Conservation (phyloP, 2,113 vertebrate species). For the Motacilla tschutschensis region DNA sequence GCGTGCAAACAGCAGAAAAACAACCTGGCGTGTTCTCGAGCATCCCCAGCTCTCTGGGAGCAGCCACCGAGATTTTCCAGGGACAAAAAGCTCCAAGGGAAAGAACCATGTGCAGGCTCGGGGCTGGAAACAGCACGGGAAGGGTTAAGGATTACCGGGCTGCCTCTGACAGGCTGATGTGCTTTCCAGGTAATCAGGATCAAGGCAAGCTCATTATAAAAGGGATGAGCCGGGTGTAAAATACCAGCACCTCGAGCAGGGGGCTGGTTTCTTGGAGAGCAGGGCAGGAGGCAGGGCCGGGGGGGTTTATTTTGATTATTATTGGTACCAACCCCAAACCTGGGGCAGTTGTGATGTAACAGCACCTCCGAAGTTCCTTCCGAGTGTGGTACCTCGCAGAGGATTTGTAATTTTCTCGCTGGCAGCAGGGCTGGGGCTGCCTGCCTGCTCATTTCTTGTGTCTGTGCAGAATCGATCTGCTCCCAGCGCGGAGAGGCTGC, state of each 20-base stretch:
- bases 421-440: not conserved
- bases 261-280: not conserved
- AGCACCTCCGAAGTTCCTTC: not conserved
- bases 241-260: not conserved
- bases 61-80: not conserved
- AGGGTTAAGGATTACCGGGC: constrained; percentile 17
- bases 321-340: not conserved
- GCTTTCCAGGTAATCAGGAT: constrained; percentile 53
- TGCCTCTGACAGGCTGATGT: not conserved
- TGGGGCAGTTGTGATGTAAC: rapidly evolving
- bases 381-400: not conserved
- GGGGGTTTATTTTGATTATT: not conserved
- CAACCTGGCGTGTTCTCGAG: not conserved
- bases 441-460: not conserved
- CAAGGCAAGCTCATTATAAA: not conserved
- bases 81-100: rapidly evolving
- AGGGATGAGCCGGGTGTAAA: constrained; percentile 7
- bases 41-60: not conserved
- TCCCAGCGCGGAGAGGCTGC: not conserved
- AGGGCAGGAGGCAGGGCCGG: not conserved
- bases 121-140: not conserved
- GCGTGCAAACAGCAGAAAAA: not conserved
- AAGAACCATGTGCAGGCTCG: rapidly evolving
- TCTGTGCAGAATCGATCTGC: not conserved
- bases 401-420: not conserved